Evolutionary conservation across 2,797 vertebrate genomes (phyloP).

Genomic region (Odontamblyopus rebecca): DNA sequence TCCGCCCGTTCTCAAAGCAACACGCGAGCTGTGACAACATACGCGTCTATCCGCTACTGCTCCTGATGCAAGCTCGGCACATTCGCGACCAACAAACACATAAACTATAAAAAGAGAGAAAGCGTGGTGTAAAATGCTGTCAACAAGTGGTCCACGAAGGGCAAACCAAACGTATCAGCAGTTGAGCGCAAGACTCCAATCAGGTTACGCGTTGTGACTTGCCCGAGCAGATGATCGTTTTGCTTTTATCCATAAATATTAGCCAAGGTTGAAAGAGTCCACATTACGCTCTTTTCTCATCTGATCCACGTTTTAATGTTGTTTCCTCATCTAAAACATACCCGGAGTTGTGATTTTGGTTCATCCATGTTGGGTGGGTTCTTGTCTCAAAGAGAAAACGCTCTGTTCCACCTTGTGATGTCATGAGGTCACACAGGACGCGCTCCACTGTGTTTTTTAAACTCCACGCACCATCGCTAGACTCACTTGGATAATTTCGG

Average conservation of each 20-base stretch:
- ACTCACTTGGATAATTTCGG: too few relatives aligned
- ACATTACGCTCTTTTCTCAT: too few relatives aligned
- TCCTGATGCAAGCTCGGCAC: slow-evolving; percentile 27
- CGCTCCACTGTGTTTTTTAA: too few relatives aligned
- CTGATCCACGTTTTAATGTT: too few relatives aligned
- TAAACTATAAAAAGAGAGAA: slow-evolving; percentile 2
- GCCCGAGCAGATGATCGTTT: not conserved
- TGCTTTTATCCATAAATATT: not conserved
- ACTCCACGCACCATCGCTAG: too few relatives aligned
- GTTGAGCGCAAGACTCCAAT: not conserved
- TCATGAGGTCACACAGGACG: too few relatives aligned
- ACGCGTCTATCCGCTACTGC: slow-evolving; percentile 19
- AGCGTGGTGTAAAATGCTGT: slow-evolving; percentile 16
- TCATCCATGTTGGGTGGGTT: too few relatives aligned
- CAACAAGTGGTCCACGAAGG: slow-evolving; percentile 60
- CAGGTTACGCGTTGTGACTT: not conserved
- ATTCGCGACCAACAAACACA: not conserved
- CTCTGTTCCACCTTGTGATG: too few relatives aligned
- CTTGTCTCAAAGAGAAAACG: too few relatives aligned
- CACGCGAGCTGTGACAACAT: slow-evolving; percentile 55
- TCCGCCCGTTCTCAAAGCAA: slow-evolving; percentile 55
- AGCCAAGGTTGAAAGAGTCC: not conserved
- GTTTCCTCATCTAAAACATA: too few relatives aligned
- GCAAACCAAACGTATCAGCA: not conserved
- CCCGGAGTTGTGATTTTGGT: too few relatives aligned